phyloP scores from a whole-genome alignment of 2,113 vertebrate genomes.

The Pao palembangensis region DNA sequence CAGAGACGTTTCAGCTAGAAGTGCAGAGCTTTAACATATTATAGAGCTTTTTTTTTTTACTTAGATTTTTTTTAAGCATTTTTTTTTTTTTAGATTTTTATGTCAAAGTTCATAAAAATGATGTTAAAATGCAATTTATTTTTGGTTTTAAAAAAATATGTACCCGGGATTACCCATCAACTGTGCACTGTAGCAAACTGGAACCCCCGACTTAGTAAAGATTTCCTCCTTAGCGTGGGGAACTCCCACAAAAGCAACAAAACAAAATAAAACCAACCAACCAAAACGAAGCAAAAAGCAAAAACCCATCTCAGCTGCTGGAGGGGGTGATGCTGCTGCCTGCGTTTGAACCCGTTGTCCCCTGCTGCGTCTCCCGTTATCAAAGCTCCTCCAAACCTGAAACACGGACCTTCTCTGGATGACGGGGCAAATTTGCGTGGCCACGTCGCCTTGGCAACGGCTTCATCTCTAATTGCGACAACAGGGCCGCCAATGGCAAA shows the following conservation, averaged over 20 bases:
- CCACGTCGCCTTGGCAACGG: conserved; percentile 61
- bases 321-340: conserved; percentile 59
- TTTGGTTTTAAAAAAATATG: conserved; percentile 81
- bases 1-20: conserved; percentile 73
- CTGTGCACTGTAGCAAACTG: conserved; percentile 75
- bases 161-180: conserved; percentile 76
- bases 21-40: conserved; percentile 74
- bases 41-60: conserved; percentile 57
- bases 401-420: conserved; percentile 56
- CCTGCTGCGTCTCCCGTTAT: conserved; percentile 52
- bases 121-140: conserved; percentile 76
- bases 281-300: conserved; percentile 18
- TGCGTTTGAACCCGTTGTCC: conserved; percentile 54
- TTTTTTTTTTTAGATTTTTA: conserved; percentile 62
- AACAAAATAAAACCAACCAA: conserved; percentile 10
- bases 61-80: conserved; percentile 60
- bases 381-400: conserved; percentile 56
- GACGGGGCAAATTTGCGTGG: conserved; percentile 59
- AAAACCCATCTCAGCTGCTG: conserved; percentile 42
- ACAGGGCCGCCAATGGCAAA: conserved; percentile 27
- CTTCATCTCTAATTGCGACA: conserved; percentile 20
- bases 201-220: conserved; percentile 62
- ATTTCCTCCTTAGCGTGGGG: conserved; percentile 57
- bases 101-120: conserved; percentile 76
- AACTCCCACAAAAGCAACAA: conserved; percentile 55